Conservation (phyloP, 2,888 invertebrate genomes). For the Pollenia labialis region DNA sequence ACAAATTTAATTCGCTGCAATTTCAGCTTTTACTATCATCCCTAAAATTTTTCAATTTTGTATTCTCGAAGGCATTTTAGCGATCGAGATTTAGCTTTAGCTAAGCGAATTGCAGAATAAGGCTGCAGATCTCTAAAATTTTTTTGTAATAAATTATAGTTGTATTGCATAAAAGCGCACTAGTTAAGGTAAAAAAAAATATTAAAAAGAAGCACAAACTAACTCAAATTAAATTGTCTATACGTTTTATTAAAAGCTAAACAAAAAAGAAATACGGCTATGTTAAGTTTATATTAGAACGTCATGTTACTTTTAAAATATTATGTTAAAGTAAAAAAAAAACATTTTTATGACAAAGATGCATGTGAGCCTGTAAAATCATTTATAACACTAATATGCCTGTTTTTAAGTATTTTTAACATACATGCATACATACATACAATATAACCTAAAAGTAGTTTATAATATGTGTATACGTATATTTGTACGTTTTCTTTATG, state of each 20-base stretch:
- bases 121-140: too few relatives aligned
- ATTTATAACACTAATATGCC: conserved; percentile 13
- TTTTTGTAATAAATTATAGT: too few relatives aligned
- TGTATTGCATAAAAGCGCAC: too few relatives aligned
- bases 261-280: neutral
- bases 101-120: too few relatives aligned
- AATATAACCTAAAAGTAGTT: neutral
- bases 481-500: conserved; percentile 1
- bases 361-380: conserved; percentile 31
- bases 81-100: too few relatives aligned
- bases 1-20: too few relatives aligned
- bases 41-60: too few relatives aligned
- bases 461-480: neutral
- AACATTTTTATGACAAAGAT: conserved; percentile 37
- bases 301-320: neutral
- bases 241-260: neutral
- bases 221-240: neutral
- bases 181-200: too few relatives aligned
- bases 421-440: neutral
- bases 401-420: neutral
- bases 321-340: conserved; percentile 2
- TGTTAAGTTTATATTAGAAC: conserved; percentile 21
- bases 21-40: too few relatives aligned
- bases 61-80: too few relatives aligned
- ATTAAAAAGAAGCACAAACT: too few relatives aligned